Evolutionary conservation across 2,113 vertebrate species (phyloP), one percentile per base, ranked within the genome.

Genomic region (Microtus oregoni): DNA sequence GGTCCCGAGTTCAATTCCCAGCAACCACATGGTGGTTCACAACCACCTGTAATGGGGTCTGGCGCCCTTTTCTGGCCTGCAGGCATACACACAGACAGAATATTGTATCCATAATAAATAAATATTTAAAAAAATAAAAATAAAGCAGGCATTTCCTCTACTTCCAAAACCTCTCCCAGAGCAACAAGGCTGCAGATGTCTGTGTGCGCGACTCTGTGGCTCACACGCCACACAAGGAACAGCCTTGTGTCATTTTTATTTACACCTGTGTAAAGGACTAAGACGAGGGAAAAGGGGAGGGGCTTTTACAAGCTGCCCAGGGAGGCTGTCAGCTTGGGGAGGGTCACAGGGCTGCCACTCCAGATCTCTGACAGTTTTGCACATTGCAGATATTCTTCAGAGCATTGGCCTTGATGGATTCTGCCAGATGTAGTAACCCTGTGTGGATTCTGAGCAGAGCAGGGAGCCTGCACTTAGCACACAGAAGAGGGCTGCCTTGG

Each of bases 261-360:
- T 2, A 2, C 10, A 32, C 38, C 44, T 50, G 44, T 20, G n/a
- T 10, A 26, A 9, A 28, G 1, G 44, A 38, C 75, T 0, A 52
- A 30, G 73, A 5, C 1, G 30, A 4, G 19, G n/a, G 5, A 13
- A 5, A 20, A 11, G 30, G n/a, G 32, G 44, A 8, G 76, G 92
- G 15, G 67, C 94, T 86, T 44, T 58, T 86, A 15, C 1, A 77
- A 79, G 94, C 0, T 17, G 76, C 92, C 96, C 92, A 96, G 91
- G 98, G 68, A 79, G 32, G 1, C 35, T 67, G 35, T 72, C 90
- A 22, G 20, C 63, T 41, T 89, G 90, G 68, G 77, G 83, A 88
- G 67, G 20, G 86, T 12, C 85, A 1, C 68, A 19, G 81, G 89
- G 92, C 78, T 63, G 93, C 73, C 44, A 4, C 17, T 2, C 72